Evolutionary conservation across 2,797 vertebrate genomes (phyloP).

Genomic region (Astyanax mexicanus): DNA sequence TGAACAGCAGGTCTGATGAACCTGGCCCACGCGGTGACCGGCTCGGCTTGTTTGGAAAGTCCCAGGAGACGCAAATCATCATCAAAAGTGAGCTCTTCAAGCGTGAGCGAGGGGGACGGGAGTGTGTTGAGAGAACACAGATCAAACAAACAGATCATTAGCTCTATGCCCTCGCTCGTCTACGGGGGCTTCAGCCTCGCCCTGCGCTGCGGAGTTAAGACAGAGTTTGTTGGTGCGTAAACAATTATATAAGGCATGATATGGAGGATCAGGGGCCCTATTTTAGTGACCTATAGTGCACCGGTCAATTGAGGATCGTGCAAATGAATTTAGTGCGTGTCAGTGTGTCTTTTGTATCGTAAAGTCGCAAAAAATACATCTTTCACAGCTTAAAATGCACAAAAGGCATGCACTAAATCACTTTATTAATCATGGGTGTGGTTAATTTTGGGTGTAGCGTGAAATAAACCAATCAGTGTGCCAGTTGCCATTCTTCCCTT

Average conservation of each 20-base stretch:
- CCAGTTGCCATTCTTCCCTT: too few species aligned
- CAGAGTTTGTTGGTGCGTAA: conserved; percentile 14
- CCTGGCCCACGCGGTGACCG: conserved; percentile 32
- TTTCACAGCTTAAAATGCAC: too few species aligned
- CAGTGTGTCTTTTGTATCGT: too few species aligned
- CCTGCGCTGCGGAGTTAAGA: conserved; percentile 31
- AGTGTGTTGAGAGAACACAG: conserved; percentile 24
- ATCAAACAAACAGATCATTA: conserved; percentile 57
- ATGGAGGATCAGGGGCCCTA: conserved; percentile 6
- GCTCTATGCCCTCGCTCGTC: conserved; percentile 19
- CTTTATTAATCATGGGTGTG: too few species aligned
- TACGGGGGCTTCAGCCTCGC: neutral
- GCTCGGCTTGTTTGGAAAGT: conserved; percentile 16
- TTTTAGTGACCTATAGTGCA: too few species aligned
- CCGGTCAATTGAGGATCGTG: too few species aligned
- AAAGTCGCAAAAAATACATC: too few species aligned
- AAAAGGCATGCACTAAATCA: too few species aligned
- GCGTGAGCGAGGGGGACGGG: conserved; percentile 6
- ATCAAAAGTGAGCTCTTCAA: conserved; percentile 47
- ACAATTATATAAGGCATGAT: conserved; percentile 27
- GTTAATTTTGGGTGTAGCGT: too few species aligned
- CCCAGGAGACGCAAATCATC: conserved; percentile 12
- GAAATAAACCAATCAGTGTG: too few species aligned
- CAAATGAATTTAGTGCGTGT: too few species aligned
- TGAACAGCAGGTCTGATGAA: conserved; percentile 44